Percentiles rank a stretch among this genome's conserved stretches.
These are phyloP conservation scores for Rattus norvegicus DNA, from an alignment of 2,113 vertebrate species.

Conservation along the genomic window DNA sequence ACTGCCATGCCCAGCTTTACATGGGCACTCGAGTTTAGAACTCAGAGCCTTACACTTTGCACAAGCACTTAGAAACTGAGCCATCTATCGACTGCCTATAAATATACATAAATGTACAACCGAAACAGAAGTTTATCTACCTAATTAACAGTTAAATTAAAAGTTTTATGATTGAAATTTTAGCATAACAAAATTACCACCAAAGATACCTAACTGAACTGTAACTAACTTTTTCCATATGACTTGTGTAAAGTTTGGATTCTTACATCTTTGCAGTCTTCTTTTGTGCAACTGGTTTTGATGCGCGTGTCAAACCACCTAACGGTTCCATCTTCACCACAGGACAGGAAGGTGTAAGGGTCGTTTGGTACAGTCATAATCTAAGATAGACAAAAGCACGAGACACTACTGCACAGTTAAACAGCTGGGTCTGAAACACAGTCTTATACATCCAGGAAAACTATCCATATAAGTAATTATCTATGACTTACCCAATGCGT, in stretches of 20 bases:
- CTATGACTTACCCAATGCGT: neutral
- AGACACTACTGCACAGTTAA: neutral
- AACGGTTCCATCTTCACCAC: conserved; percentile 98
- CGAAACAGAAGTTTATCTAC: conserved; percentile 5
- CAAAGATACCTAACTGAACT: conserved; percentile 39
- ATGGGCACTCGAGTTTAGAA: neutral
- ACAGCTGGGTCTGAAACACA: conserved; percentile 9
- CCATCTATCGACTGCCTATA: neutral
- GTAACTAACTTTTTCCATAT: conserved; percentile 13
- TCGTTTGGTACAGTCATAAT: conserved; percentile 99
- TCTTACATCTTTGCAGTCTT: conserved; percentile 99
- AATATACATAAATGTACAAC: neutral
- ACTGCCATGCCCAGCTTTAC: neutral
- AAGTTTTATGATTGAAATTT: conserved; percentile 14
- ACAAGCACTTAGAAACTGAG: neutral
- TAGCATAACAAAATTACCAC: neutral
- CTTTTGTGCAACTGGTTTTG: conserved; percentile 98
- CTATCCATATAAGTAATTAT: neutral
- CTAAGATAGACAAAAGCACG: conserved; percentile 81
- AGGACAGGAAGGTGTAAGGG: conserved; percentile 98
- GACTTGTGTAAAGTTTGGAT: conserved; percentile 59
- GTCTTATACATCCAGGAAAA: neutral
- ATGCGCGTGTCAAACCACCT: conserved; percentile 98
- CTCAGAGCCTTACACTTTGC: too few species aligned
- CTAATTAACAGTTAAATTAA: conserved; percentile 41